Evolutionary conservation across 2,113 vertebrate genomes (phyloP).

Genomic region (Python bivittatus): DNA sequence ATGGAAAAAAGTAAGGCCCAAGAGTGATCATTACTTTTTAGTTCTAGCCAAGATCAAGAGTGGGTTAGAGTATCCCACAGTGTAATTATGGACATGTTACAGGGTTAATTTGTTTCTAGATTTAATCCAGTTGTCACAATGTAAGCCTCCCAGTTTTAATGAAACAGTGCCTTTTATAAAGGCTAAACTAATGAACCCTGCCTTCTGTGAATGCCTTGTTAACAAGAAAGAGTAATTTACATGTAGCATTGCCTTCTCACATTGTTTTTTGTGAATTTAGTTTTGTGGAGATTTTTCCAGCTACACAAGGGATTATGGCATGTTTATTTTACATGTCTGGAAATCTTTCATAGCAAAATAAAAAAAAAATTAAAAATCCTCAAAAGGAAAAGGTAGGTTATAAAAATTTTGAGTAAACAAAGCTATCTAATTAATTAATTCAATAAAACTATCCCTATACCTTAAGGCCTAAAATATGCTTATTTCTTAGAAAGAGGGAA

Average conservation of each 20-base stretch:
- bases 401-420: neutral
- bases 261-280: neutral
- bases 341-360: neutral
- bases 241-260: neutral
- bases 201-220: slow-evolving; percentile 5
- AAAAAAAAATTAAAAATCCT: neutral
- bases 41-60: slow-evolving; percentile 18
- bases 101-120: slow-evolving; percentile 35
- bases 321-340: neutral
- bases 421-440: neutral
- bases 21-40: slow-evolving; percentile 22
- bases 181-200: slow-evolving; percentile 18
- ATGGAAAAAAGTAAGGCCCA: slow-evolving; percentile 11
- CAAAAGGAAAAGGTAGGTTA: neutral
- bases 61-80: slow-evolving; percentile 7
- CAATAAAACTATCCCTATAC: neutral
- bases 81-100: slow-evolving; percentile 25
- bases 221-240: slow-evolving; percentile 8
- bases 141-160: slow-evolving; percentile 9
- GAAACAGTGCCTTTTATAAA: slow-evolving; percentile 22
- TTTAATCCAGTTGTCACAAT: slow-evolving; percentile 25
- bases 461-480: neutral
- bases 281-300: neutral
- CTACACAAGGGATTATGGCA: neutral
- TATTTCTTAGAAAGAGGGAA: neutral